Percentiles rank a stretch among this genome's conserved stretches.
These are phyloP conservation scores for Minunthozetes semirufus DNA, from an alignment of 2,888 invertebrate genomes.

Conservation along the genomic window DNA sequence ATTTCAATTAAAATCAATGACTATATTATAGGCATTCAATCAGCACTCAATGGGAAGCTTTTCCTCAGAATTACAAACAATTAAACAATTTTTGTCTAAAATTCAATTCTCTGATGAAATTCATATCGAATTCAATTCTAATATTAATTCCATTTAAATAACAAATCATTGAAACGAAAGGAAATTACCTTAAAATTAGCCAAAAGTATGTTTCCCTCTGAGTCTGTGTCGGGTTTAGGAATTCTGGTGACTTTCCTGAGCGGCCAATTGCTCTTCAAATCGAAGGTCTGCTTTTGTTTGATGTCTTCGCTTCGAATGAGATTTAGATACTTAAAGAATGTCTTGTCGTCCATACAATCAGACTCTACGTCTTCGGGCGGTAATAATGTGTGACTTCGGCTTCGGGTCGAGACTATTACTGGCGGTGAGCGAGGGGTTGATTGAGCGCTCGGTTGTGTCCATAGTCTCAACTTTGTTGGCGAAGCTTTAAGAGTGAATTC, in stretches of 20 bases:
- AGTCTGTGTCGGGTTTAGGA: neutral
- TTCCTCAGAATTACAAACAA: no score
- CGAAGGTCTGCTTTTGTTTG: neutral
- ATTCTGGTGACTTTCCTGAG: neutral
- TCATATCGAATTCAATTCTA: no score
- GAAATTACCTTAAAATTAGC: conserved; percentile 15
- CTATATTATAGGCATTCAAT: no score
- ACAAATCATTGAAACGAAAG: neutral
- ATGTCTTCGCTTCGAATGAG: neutral
- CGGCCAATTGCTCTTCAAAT: neutral
- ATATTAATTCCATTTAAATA: no score
- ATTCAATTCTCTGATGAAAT: no score
- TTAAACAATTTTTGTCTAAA: no score
- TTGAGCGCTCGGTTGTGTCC: neutral
- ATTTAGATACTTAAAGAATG: conserved; percentile 15
- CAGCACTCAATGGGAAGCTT: no score
- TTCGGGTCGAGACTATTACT: no score
- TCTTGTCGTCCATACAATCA: conserved; percentile 17
- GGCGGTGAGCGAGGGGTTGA: neutral
- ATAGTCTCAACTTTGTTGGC: conserved; percentile 10
- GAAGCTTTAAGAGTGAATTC: neutral
- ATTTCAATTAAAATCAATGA: no score
- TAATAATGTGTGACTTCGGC: neutral
- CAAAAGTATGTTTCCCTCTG: neutral
- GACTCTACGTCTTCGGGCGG: conserved; percentile 11